Percentiles rank a stretch among this genome's conserved stretches.
Conservation (phyloP, 2,888 invertebrate genomes). For the Lepidonotus clava region DNA sequence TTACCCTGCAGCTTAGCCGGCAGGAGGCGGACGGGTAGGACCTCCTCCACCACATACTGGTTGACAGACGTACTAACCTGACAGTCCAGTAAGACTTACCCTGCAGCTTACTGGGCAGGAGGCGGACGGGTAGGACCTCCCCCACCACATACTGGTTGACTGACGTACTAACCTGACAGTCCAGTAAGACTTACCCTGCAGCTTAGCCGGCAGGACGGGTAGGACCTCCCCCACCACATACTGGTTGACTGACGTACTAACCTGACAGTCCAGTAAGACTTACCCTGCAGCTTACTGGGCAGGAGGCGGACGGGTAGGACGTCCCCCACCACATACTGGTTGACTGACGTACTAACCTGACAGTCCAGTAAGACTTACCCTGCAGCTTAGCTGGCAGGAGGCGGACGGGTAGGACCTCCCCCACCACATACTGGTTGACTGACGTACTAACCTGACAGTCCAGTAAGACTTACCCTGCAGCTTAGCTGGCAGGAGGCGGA, state of each 20-base stretch:
- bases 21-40: constrained; percentile 72
- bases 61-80: constrained; percentile 71
- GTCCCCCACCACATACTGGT: constrained; percentile 78
- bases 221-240: too few species aligned
- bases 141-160: constrained; percentile 78
- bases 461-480: constrained; percentile 77
- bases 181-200: too few species aligned
- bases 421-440: constrained; percentile 77
- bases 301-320: constrained; percentile 72
- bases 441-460: too few species aligned
- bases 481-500: constrained; percentile 71
- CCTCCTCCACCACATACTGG: constrained; percentile 78
- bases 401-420: constrained; percentile 74
- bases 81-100: too few species aligned
- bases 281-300: constrained; percentile 75
- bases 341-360: constrained; percentile 71
- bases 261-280: too few species aligned
- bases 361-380: too few species aligned
- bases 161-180: too few species aligned
- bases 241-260: too few species aligned
- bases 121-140: constrained; percentile 73
- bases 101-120: constrained; percentile 73
- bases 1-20: constrained; percentile 75
- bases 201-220: too few species aligned
- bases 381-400: constrained; percentile 73